Base-by-base conservation (phyloP, 2,888 invertebrate genomes). In the Melikaiella ostensackeni region DNA sequence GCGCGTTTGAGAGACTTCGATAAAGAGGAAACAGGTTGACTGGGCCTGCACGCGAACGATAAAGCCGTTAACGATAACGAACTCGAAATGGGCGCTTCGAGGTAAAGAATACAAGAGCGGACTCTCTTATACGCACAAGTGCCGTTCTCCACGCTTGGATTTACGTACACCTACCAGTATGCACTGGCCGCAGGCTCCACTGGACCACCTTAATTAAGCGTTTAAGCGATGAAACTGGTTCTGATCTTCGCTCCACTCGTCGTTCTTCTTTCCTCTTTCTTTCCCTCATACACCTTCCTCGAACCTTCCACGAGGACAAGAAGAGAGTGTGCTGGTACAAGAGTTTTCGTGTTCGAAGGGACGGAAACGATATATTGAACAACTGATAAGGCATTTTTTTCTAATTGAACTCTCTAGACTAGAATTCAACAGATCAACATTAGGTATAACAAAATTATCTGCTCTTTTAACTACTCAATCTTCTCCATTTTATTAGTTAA, bases 201-300 rank as follows among this genome's bases (percentile, higher is more conserved):
- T 83, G 83, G 82, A 80, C 81, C 87, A 87, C 87, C 89, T 91
- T 91, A 91, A 91, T 91, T 91, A 91, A 91, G 91, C 91, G 89
- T 91, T 91, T 91, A 91, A 90, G 84, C 89, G 89, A 89, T 89
- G 86, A 89, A 91, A 90, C 91, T 91, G 91, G 91, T 91, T 91
- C 87, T 81, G 85, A 86, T 85, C 83, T 80, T 78, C 64, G 74
- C 79, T 81, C 80, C 75, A 75, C 79, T 76, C 74, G 82, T 73
- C 77, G 75, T 77, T 77, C 46, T 73, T 74, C 50, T 77, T 74
- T 82, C 82, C 80, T 64, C 77, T 46, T 66, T 77, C 76, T 50
- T 66, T 38, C 33, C 77, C 77, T 79, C 73, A 70, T 61, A 70
- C 75, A 64, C 75, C 79, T 64, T 78, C 80, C 75, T 63, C 74